Evolutionary conservation across 1,140 invertebrate species (phyloP).

Genomic region (Drosophila grimshawi): DNA sequence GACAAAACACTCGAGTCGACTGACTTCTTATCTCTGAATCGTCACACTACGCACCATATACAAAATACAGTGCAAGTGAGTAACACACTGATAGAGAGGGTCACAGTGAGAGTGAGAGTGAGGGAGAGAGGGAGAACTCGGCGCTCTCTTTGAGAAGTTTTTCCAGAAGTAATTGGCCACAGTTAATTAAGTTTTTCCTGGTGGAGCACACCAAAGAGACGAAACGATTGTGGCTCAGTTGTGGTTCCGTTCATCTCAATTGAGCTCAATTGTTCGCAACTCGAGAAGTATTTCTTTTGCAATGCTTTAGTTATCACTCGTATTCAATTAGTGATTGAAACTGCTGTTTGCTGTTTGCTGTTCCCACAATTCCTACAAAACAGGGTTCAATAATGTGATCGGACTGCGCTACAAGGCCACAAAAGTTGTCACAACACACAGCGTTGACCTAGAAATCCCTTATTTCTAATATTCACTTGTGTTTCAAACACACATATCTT

Average conservation of each 20-base stretch:
- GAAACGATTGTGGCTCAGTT: constrained; percentile 21
- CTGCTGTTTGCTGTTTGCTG: neutral
- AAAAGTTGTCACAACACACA: constrained; percentile 28
- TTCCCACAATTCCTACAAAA: neutral
- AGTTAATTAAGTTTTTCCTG: constrained; percentile 74
- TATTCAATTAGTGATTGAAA: constrained; percentile 63
- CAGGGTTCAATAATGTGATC: constrained; percentile 48
- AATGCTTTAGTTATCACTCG: constrained; percentile 51
- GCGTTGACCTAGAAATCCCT: constrained; percentile 72
- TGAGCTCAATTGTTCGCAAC: constrained; percentile 68
- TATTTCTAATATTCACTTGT: constrained; percentile 22
- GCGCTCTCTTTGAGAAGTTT: constrained; percentile 37
- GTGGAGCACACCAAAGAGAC: constrained; percentile 31
- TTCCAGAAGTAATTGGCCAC: constrained; percentile 61
- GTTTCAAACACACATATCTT: constrained; percentile 7
- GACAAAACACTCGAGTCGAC: constrained; percentile 19
- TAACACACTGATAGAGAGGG: neutral
- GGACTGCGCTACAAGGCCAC: constrained; percentile 52
- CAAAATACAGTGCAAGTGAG: constrained; percentile 36
- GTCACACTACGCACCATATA: constrained; percentile 64
- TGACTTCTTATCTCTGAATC: constrained; percentile 58
- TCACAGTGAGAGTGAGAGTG: constrained; percentile 17
- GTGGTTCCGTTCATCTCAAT: constrained; percentile 45
- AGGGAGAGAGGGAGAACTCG: constrained; percentile 1
- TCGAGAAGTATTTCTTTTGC: constrained; percentile 35